A percentile compares a stretch with the other conserved stretches of the same genome.
Evolutionary conservation across 2,888 invertebrate genomes (phyloP).

Genomic region (Julus scandinavius): DNA sequence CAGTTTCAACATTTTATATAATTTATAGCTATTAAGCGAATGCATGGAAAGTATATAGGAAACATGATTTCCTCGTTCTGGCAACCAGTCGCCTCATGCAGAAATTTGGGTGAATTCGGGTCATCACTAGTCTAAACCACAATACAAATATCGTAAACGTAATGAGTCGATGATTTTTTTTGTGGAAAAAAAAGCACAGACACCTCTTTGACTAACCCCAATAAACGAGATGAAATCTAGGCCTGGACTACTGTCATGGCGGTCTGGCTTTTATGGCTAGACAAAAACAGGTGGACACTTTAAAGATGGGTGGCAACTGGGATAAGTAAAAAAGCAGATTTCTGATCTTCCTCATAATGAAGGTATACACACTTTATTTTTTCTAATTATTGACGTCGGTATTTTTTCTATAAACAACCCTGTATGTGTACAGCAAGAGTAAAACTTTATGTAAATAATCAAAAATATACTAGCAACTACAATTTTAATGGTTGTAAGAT

Average conservation of each 20-base stretch:
- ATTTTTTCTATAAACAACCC: too few species aligned
- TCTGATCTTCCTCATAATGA: conserved; percentile 10
- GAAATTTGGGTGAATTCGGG: conserved; percentile 19
- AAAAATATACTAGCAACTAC: too few species aligned
- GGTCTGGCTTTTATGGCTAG: not conserved
- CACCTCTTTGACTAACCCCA: conserved; percentile 42
- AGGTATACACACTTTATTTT: too few species aligned
- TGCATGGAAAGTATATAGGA: not conserved
- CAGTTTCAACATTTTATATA: not conserved
- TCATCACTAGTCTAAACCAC: not conserved
- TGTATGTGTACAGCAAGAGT: not conserved
- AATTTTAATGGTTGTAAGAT: too few species aligned
- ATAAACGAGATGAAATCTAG: not conserved
- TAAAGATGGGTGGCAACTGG: not conserved
- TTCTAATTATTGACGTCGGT: too few species aligned
- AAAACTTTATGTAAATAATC: too few species aligned
- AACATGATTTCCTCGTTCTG: not conserved
- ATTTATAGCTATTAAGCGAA: conserved; percentile 9
- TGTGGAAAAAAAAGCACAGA: not conserved
- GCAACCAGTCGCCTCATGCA: not conserved
- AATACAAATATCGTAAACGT: conserved; percentile 20
- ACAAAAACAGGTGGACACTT: not conserved
- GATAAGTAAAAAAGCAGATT: not conserved
- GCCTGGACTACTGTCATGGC: not conserved
- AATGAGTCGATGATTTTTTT: conserved; percentile 30